These are phyloP conservation scores for Drosophila melanica DNA, from an alignment of 1,140 invertebrate genomes.

Conservation along the genomic window DNA sequence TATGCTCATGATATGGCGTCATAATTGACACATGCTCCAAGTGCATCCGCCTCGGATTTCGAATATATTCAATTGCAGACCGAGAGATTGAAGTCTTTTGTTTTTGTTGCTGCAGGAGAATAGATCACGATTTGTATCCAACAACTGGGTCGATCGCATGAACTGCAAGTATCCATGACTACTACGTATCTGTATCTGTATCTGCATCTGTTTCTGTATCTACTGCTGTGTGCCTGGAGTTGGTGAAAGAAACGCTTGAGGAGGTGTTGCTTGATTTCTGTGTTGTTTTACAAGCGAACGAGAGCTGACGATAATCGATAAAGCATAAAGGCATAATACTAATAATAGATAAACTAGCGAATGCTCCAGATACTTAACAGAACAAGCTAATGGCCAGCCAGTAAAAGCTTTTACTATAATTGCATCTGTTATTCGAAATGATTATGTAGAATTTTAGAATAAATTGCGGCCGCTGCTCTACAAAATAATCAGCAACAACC, in stretches of 20 bases:
- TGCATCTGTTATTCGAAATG: constrained; percentile 7
- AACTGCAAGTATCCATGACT: constrained; percentile 13
- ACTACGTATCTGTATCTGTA: neutral
- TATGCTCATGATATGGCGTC: constrained; percentile 68
- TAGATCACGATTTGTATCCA: constrained; percentile 62
- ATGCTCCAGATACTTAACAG: constrained; percentile 27
- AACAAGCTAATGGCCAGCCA: constrained; percentile 10
- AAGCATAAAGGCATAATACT: constrained; percentile 26
- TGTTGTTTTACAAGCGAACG: neutral
- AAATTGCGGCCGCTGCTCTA: neutral
- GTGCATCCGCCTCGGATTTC: constrained; percentile 70
- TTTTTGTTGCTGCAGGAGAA: constrained; percentile 3
- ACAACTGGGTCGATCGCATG: constrained; percentile 63
- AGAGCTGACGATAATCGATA: constrained; percentile 30
- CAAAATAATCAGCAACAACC: neutral
- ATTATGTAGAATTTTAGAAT: neutral
- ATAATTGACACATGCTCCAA: constrained; percentile 79
- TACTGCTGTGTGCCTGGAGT: neutral
- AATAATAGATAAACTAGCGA: constrained; percentile 30
- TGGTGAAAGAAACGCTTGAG: constrained; percentile 22
- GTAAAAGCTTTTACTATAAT: neutral
- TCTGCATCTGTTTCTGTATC: constrained; percentile 1
- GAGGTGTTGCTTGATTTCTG: constrained; percentile 35
- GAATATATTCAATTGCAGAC: constrained; percentile 8
- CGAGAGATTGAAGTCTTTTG: constrained; percentile 11